A percentile compares a stretch with the other conserved stretches of the same genome.
Evolutionary conservation across 2,797 vertebrate genomes (phyloP).

Genomic region (Centropyge bicolor): DNA sequence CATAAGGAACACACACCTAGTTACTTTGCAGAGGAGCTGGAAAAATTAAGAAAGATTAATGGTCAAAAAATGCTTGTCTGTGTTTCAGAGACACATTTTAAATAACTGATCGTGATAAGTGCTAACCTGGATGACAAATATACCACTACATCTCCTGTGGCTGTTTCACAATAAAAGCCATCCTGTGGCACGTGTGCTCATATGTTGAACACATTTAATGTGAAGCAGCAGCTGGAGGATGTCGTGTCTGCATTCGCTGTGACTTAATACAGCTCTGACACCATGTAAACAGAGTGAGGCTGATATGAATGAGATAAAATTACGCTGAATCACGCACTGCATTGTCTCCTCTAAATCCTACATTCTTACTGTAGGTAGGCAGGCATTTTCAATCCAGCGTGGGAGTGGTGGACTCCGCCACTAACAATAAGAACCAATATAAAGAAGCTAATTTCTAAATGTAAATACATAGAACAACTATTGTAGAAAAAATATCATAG

Average conservation of each 20-base stretch:
- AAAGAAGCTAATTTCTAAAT: neutral
- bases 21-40: neutral
- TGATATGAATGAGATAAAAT: neutral
- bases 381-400: neutral
- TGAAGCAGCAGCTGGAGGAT: neutral
- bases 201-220: neutral
- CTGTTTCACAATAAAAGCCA: constrained; percentile 1
- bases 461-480: neutral
- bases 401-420: neutral
- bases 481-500: neutral
- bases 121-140: neutral
- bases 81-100: neutral
- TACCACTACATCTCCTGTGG: neutral
- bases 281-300: neutral
- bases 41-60: neutral
- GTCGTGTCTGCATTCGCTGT: neutral
- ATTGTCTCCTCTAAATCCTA: neutral
- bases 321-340: neutral
- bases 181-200: neutral
- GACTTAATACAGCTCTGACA: neutral
- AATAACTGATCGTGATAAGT: neutral
- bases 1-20: neutral
- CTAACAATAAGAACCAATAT: neutral
- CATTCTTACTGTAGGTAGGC: rapidly evolving
- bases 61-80: neutral